Base-by-base conservation (phyloP, 2,797 vertebrate species). In the Artibeus jamaicensis region DNA sequence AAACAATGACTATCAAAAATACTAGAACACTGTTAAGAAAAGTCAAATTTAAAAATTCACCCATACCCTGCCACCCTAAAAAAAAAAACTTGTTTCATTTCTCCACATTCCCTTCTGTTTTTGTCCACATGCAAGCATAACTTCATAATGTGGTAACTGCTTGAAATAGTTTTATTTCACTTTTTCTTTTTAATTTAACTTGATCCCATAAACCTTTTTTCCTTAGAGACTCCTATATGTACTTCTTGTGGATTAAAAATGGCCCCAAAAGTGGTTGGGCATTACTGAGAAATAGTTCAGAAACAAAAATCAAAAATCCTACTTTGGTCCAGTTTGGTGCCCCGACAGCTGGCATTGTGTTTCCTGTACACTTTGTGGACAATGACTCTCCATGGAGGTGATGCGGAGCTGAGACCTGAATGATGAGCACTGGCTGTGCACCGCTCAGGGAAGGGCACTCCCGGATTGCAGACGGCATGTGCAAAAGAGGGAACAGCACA, bases 11-110 rank as follows among this genome's bases (percentile, higher is more conserved):
- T 65, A 62, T 76, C 34, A 57, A 78, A 96, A 86, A 91, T 14
- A 73, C 18, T 77, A 14, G 34, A 68, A 79, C 9, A 44, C 53
- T 73, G 91, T 71, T 76, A 44, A 76, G 42, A 71, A 74, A 89
- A 82, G 37, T 59, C 34, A 84, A 26, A 68, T 59, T 59, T 32
- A 42, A 92, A 89, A 78, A 50, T 57, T 55, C 50, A 65, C 24
- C n/a, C 34, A 39, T 44, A 85, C 82, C 32, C 37, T 57, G 26
- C n/a, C 34, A 87, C 22, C 32, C n/a, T 81, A 57, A 59, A 81
- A 84, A 87, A 34, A 90, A 73, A 88, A 57, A 26, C 48, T 77
- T 39, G 76, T 95, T 92, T 81, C 29, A 59, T 71, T 87, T 94
- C 62, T 77, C 42, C 62, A 83, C 83, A 34, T 81, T 81, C 19